A percentile compares a stretch with the other conserved stretches of the same genome.
phyloP scores from a whole-genome alignment of 2,113 vertebrate species.

The Brachyhypopomus occidentalis region DNA sequence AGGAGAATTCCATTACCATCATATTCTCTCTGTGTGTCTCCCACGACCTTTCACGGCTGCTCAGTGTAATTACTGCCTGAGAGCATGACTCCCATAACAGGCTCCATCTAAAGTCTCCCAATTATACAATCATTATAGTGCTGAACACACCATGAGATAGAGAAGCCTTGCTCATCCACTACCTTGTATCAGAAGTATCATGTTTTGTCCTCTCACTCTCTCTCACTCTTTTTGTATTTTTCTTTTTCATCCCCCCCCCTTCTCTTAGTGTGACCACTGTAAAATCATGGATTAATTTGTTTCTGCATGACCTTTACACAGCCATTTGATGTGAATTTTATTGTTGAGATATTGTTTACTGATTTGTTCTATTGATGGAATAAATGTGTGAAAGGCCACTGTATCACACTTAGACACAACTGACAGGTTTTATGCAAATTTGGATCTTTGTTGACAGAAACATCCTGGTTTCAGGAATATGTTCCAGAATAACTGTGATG shows the following conservation, averaged over 20 bases:
- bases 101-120: slow-evolving; percentile 56
- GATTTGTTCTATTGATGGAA: slow-evolving; percentile 52
- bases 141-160: slow-evolving; percentile 33
- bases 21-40: slow-evolving; percentile 30
- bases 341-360: slow-evolving; percentile 55
- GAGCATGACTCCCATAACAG: slow-evolving; percentile 51
- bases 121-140: slow-evolving; percentile 40
- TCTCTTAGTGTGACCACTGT: slow-evolving; percentile 46
- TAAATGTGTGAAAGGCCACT: slow-evolving; percentile 43
- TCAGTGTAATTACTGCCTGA: slow-evolving; percentile 55
- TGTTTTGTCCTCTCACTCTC: neutral
- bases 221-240: neutral
- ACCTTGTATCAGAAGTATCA: slow-evolving; percentile 1
- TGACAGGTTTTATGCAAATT: neutral
- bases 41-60: slow-evolving; percentile 51
- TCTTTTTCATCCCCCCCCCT: slow-evolving; percentile 32
- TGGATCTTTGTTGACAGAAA: too few species aligned
- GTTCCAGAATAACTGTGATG: too few species aligned
- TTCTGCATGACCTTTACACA: slow-evolving; percentile 67
- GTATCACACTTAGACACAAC: neutral
- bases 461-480: too few species aligned
- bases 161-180: neutral
- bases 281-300: slow-evolving; percentile 61
- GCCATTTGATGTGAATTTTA: slow-evolving; percentile 56
- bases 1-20: slow-evolving; percentile 14